phyloP scores from a whole-genome alignment of 2,113 vertebrate genomes.

The Podiceps cristatus region DNA sequence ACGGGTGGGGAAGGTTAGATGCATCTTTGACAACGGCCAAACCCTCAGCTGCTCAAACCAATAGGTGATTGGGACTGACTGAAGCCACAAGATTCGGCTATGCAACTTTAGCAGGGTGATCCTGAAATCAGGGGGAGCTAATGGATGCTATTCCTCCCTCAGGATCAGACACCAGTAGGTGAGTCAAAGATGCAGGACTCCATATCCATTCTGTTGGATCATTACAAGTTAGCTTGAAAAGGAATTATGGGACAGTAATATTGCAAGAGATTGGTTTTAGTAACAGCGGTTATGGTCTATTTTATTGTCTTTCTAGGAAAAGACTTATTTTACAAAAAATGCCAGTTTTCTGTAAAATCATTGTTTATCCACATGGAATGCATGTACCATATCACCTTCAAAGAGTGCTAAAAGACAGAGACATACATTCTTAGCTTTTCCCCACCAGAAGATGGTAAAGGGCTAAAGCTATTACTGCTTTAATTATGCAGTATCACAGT shows the following conservation, averaged over 20 bases:
- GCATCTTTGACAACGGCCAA: background rate
- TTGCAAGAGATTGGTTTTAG: background rate
- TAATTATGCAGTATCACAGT: slow-evolving; percentile 16
- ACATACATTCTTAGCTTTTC: slow-evolving; percentile 64
- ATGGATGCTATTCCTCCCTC: background rate
- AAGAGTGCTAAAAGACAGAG: slow-evolving; percentile 64
- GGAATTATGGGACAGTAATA: background rate
- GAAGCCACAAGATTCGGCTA: background rate
- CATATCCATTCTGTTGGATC: background rate
- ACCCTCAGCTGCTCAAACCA: background rate
- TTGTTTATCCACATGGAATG: slow-evolving; percentile 17
- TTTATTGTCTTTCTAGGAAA: background rate
- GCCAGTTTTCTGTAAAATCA: slow-evolving; percentile 10
- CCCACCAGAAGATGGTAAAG: slow-evolving; percentile 40
- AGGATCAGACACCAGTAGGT: background rate
- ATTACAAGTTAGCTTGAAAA: slow-evolving; percentile 13
- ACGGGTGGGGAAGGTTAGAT: background rate
- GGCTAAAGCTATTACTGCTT: slow-evolving; percentile 44
- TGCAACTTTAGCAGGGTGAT: background rate
- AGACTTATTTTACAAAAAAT: background rate
- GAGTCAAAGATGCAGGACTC: background rate
- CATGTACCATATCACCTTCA: slow-evolving; percentile 77
- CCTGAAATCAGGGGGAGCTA: background rate
- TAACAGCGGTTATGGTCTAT: background rate
- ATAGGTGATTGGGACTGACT: background rate